These are phyloP conservation scores for Ditula angustiorana DNA, from an alignment of 2,888 invertebrate genomes.

Conservation along the genomic window DNA sequence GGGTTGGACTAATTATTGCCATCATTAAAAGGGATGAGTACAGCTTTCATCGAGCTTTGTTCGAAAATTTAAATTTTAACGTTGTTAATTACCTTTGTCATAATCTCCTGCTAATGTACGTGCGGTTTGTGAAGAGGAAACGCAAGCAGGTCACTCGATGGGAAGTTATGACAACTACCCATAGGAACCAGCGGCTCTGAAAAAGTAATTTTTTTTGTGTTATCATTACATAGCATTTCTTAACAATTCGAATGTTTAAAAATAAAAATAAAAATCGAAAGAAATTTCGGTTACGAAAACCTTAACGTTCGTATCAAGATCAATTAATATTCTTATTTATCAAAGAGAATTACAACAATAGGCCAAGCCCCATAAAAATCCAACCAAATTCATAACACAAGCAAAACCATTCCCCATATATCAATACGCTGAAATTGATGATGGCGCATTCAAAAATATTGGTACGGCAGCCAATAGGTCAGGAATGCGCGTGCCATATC, in stretches of 20 bases:
- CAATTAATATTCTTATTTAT: too few relatives aligned
- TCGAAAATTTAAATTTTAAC: conserved; percentile 3
- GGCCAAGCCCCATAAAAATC: too few relatives aligned
- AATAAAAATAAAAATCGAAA: too few relatives aligned
- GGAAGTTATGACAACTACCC: too few relatives aligned
- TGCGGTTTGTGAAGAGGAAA: not conserved
- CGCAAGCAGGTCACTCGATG: too few relatives aligned
- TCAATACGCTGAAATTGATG: conserved; percentile 3
- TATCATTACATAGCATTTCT: too few relatives aligned
- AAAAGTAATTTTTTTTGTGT: too few relatives aligned
- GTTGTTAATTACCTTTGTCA: conserved; percentile 5
- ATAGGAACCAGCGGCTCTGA: too few relatives aligned
- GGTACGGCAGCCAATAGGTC: conserved; percentile 25
- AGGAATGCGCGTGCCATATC: conserved; percentile 34
- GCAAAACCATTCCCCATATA: not conserved
- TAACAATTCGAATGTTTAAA: too few relatives aligned
- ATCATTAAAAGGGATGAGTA: conserved; percentile 8
- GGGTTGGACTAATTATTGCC: conserved; percentile 3
- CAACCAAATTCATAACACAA: not conserved
- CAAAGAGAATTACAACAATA: not conserved
- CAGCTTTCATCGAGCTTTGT: conserved; percentile 1
- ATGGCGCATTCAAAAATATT: conserved; percentile 21
- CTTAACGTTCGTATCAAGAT: too few relatives aligned
- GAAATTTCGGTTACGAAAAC: too few relatives aligned
- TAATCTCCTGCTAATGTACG: too few relatives aligned